Percentiles rank a stretch among this genome's conserved stretches.
These are phyloP conservation scores for Drosophila sp. DNA, from an alignment of 1,140 invertebrate species.

Conservation along the genomic window DNA sequence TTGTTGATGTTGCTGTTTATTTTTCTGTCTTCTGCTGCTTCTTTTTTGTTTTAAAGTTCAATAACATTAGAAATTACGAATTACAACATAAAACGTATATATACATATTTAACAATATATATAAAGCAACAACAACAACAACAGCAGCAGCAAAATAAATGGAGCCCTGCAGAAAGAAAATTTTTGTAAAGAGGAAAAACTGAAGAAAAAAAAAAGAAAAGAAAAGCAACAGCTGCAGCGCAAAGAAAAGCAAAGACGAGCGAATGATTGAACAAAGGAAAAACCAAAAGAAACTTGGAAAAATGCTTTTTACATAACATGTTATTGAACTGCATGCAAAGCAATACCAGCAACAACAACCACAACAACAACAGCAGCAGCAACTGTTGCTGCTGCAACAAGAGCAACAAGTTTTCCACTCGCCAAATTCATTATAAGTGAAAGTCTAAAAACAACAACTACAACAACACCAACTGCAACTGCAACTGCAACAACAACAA, in stretches of 20 bases:
- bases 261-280: slow-evolving; percentile 19
- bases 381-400: slow-evolving; percentile 16
- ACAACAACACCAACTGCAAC: slow-evolving; percentile 30
- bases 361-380: slow-evolving; percentile 32
- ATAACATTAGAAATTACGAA: slow-evolving; percentile 80
- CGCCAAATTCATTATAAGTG: slow-evolving; percentile 78
- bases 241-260: slow-evolving; percentile 28
- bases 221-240: slow-evolving; percentile 50
- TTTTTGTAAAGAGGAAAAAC: slow-evolving; percentile 20
- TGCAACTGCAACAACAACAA: slow-evolving; percentile 38
- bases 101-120: slow-evolving; percentile 42
- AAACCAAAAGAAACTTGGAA: slow-evolving; percentile 51
- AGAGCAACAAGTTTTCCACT: slow-evolving; percentile 65
- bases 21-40: background rate
- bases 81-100: slow-evolving; percentile 58
- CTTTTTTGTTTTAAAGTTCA: slow-evolving; percentile 69
- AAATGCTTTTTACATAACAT: slow-evolving; percentile 83
- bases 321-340: slow-evolving; percentile 81
- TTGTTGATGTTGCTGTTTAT: background rate
- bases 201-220: slow-evolving; percentile 28
- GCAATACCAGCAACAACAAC: slow-evolving; percentile 46
- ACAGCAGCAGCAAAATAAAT: slow-evolving; percentile 14
- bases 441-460: slow-evolving; percentile 69
- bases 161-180: slow-evolving; percentile 3
- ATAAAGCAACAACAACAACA: slow-evolving; percentile 52